Evolutionary conservation across 2,113 vertebrate genomes (phyloP), one percentile per base, ranked within the genome.

Genomic region (Chaetorhynchus papuensis): DNA sequence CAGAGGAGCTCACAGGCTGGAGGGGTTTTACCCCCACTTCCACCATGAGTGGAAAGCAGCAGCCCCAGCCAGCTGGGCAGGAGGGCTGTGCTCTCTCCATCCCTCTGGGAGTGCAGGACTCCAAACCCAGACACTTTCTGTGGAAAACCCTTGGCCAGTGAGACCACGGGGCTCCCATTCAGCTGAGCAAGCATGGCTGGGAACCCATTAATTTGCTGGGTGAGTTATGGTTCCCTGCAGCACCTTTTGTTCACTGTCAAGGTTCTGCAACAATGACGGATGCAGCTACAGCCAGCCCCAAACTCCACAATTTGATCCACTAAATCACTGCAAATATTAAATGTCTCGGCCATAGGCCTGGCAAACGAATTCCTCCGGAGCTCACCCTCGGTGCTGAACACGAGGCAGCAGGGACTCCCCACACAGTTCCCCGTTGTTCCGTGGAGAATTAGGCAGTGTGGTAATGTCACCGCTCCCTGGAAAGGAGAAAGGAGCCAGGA

Each of bases 221-320:
- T 96, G 94, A 97, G 82, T 94, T 97, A 97, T 60, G 49, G 80
- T 74, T 95, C 96, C 96, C 94, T 89, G 83, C 87, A 95, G 96
- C 95, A 96, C 93, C 95, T 95, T 93, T 96, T 95, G 94, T 93
- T 95, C 89, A 65, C 86, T 92, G 90, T 93, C 96, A 96, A 92
- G 83, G 91, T 87, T 95, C 90, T 96, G 83, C 92, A 95, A 93
- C 91, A 91, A 83, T 97, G 95, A 97, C 90, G 49, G 94, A 97
- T 96, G 95, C 89, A 74, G 76, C 89, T 89, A 77, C 91, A 68
- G 66, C 95, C 83, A 87, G 82, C 70, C 81, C 83, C 83, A 90
- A 97, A 91, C 82, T 93, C 93, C 69, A 71, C 49, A 56, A 89
- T 94, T 49, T 61, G 47, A 87, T 81, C 89, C 49, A 79, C 88